Base-by-base conservation (phyloP, 2,113 vertebrate species). In the Heterotilapia buettikoferi region DNA sequence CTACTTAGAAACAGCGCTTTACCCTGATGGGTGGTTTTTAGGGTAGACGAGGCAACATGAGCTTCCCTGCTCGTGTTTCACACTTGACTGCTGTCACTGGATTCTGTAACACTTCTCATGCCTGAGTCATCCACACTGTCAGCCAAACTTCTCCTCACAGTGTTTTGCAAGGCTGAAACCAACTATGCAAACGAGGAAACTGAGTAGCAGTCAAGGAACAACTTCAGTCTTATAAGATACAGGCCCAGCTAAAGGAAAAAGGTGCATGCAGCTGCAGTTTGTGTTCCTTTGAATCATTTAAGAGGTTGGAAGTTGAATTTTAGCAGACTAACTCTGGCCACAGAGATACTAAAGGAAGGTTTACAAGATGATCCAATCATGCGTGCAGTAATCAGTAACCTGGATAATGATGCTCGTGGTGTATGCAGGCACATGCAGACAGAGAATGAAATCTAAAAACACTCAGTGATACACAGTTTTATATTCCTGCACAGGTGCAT, bases 11-110 rank as follows among this genome's bases (percentile, higher is more conserved):
- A 3, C 50, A 33, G n/a, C n/a, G 5, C 36, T 43, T 40, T 24
- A 43, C 12, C 38, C 38, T 6, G 66, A 16, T 6, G 21, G 68
- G 50, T 0, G 80, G 45, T 47, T 85, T 86, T 43, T 66, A 45
- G 83, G 40, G 26, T 81, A 84, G 88, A 84, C n/a, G 19, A 68
- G 53, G 89, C 80, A 90, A 92, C 87, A 24, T 43, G 33, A 92
- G 73, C 71, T 68, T 76, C 43, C 54, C 24, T 33, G 40, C 18
- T 87, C 73, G 7, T 40, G 87, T 92, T 87, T 79, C 91, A 89
- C 4, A n/a, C 43, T 5, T 40, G 33, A 83, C 45, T 24, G 18
- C 71, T 83, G 56, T 53, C 52, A 2, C 18, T 53, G 43, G 80
- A 26, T 56, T 61, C 14, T 16, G 68, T 79, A 19, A 31, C 66